phyloP scores from a whole-genome alignment of 2,888 invertebrate species.

The Tetheella fluctuosa region DNA sequence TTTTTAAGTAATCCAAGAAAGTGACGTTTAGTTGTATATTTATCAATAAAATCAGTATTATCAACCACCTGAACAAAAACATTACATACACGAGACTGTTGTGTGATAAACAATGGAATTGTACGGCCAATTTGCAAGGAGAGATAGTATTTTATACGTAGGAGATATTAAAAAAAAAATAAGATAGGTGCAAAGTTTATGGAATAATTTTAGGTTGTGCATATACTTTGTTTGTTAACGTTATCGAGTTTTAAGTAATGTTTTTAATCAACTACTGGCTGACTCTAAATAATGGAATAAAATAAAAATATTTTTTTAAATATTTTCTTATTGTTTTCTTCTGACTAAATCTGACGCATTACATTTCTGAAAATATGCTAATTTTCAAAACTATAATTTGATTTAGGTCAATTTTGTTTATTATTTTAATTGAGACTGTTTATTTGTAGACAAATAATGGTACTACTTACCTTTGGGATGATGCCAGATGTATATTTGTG shows the following conservation, averaged over 20 bases:
- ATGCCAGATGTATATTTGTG: neutral
- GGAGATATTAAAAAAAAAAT: neutral
- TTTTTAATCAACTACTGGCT: too few species aligned
- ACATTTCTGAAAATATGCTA: neutral
- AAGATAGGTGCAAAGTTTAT: neutral
- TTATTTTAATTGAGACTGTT: neutral
- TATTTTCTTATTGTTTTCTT: too few species aligned
- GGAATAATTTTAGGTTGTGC: too few species aligned
- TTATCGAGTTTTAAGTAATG: too few species aligned
- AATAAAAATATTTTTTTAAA: neutral
- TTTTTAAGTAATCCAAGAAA: too few species aligned
- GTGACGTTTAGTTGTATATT: too few species aligned
- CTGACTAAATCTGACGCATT: too few species aligned
- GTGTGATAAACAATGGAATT: neutral
- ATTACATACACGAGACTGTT: neutral
- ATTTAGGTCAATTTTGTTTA: neutral
- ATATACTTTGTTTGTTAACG: too few species aligned
- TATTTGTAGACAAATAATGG: slow-evolving; percentile 1
- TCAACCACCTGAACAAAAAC: neutral
- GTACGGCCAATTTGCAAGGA: neutral
- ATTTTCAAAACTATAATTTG: neutral
- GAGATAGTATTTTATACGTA: neutral
- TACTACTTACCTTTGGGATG: neutral
- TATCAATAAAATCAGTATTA: neutral
- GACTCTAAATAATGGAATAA: too few species aligned